Conservation (phyloP, 2,113 vertebrate species). For the Naja naja region DNA sequence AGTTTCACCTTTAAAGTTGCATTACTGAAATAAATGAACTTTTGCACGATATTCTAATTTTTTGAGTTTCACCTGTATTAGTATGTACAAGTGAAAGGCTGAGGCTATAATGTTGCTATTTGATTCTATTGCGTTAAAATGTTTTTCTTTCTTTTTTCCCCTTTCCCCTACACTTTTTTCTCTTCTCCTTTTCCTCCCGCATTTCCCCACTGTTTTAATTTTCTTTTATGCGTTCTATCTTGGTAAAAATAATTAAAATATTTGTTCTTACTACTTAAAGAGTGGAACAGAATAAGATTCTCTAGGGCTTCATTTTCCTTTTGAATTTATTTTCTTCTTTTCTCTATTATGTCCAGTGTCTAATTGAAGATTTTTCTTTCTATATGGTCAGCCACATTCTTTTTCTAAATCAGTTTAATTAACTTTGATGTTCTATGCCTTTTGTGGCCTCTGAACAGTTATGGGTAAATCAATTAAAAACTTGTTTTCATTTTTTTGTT, state of each 20-base stretch:
- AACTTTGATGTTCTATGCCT: not conserved
- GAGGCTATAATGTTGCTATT: not conserved
- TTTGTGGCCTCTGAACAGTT: not conserved
- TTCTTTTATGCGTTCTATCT: not conserved
- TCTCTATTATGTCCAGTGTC: not conserved
- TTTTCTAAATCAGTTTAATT: not conserved
- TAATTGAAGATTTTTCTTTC: not conserved
- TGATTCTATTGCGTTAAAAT: not conserved
- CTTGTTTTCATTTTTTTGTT: not conserved
- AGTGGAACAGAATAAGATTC: not conserved
- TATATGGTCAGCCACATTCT: not conserved
- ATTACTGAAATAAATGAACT: no score
- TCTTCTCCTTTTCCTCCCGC: not conserved
- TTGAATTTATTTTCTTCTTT: not conserved
- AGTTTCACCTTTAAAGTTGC: no score
- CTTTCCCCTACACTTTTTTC: not conserved
- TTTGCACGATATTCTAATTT: no score
- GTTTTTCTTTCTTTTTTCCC: not conserved
- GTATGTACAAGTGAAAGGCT: not conserved
- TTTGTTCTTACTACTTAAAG: not conserved
- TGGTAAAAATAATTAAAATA: not conserved
- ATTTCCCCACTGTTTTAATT: not conserved
- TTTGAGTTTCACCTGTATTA: no score
- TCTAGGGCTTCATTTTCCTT: not conserved
- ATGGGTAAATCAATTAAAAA: not conserved